Base-by-base conservation (phyloP, 92 coral and sea anemone genomes). In the Bergia puertoricense region DNA sequence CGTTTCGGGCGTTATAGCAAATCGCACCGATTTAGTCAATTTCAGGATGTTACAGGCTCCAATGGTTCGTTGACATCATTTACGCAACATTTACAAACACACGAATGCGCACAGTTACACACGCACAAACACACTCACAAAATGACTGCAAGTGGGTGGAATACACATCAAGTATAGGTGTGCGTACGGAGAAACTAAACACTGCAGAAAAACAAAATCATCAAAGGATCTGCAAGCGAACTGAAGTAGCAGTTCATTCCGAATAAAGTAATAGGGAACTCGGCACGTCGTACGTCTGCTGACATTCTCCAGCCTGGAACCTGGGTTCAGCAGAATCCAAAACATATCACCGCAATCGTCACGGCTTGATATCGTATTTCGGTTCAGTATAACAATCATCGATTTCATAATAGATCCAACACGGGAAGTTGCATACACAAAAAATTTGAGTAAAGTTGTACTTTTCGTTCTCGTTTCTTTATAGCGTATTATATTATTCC, bases 281-380 rank as follows among this genome's bases (percentile, higher is more conserved):
- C 48, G 7, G 37, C 36, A 5, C 13, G 5, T 18, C 44, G 23
- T 13, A 43, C 10, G 18, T 40, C 14, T 54, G 66, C 69, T 50
- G 13, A 81, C 62, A 45, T 50, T 85, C 80, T 89, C 88, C 90
- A 86, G 91, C 74, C 90, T 86, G 90, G 92, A 92, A 86, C 92
- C 92, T 86, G 46, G 41, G 94, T 79, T 30, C 37, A 46, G 59
- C 54, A n/a, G 56, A 39, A 42, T 38, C 2, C 3, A 41, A 40
- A 74, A 74, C 23, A 46, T 5, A 46, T 46, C 5, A 46, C 50
- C 14, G 59, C 11, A 2, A 10, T 54, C 59, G 59, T 13, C 59
- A 54, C 30, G 30, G 30, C 59, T 54, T 10, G 2, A 13, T 18
- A 54, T 54, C 18, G 59, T 54, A 54, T 54, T 51, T 54, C 59